These are phyloP conservation scores for Oreochromis tanganicae DNA, from an alignment of 2,113 vertebrate species.

Conservation along the genomic window DNA sequence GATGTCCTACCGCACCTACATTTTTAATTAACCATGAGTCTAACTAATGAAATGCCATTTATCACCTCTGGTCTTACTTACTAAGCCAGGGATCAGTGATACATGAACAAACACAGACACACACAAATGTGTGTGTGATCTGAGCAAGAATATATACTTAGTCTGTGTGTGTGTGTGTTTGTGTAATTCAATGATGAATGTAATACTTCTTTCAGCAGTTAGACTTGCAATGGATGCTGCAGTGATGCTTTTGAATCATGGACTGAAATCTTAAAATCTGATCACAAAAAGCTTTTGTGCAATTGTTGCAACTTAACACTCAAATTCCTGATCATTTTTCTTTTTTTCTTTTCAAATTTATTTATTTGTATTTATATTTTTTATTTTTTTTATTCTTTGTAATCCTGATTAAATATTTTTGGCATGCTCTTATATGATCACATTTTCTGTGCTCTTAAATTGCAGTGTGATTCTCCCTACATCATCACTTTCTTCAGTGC, in stretches of 20 bases:
- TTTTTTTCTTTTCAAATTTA: background rate
- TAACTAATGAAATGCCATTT: background rate
- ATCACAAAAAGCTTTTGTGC: background rate
- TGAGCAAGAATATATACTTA: background rate
- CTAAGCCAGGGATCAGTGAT: background rate
- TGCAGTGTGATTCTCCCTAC: constrained; percentile 95
- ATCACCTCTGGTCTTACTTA: background rate
- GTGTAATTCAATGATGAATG: background rate
- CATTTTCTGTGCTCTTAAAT: constrained; percentile 41
- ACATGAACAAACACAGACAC: background rate
- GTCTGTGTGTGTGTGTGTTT: background rate
- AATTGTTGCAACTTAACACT: background rate
- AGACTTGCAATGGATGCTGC: background rate
- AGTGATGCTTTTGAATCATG: background rate
- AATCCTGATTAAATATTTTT: background rate
- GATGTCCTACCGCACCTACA: background rate
- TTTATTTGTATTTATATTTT: background rate
- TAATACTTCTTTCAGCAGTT: background rate
- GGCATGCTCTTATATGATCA: background rate
- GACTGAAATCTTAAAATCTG: background rate
- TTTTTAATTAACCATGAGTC: background rate
- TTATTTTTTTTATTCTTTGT: accelerated
- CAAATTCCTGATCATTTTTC: background rate
- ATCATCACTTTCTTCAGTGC: constrained; percentile 99
- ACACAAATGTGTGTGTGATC: background rate